Percentiles rank a stretch among this genome's conserved stretches.
Conservation (phyloP, 2,797 vertebrate species). For the Kryptopterus vitreolus region DNA sequence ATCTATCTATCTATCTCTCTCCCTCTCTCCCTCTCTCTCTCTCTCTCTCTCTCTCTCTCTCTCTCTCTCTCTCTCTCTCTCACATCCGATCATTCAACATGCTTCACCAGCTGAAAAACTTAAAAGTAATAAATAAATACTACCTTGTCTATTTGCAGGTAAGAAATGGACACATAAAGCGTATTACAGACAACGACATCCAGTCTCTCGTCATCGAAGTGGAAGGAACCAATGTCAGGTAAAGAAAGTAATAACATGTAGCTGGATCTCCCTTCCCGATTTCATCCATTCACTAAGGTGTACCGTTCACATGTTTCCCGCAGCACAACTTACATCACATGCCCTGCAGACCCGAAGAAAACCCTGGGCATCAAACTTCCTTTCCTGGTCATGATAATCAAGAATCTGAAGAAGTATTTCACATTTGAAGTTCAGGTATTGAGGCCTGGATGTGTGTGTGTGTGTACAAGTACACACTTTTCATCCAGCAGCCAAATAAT, state of each 20-base stretch:
- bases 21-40: too few species aligned
- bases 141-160: conserved; percentile 72
- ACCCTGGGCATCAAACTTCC: conserved; percentile 94
- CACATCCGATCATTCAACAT: too few species aligned
- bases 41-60: too few species aligned
- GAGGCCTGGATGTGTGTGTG: neutral
- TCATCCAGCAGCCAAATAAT: neutral
- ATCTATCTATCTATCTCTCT: too few species aligned
- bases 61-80: neutral
- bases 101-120: neutral
- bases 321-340: conserved; percentile 96
- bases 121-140: neutral
- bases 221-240: conserved; percentile 96
- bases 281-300: neutral
- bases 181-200: conserved; percentile 95
- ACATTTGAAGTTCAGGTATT: conserved; percentile 98
- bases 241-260: conserved; percentile 55
- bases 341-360: conserved; percentile 95
- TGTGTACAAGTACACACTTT: too few species aligned
- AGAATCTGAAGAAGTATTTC: conserved; percentile 97
- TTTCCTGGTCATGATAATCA: conserved; percentile 97
- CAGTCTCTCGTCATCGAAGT: conserved; percentile 94
- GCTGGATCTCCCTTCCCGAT: neutral
- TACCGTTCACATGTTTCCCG: neutral
- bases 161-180: conserved; percentile 94